phyloP scores from a whole-genome alignment of 2,888 invertebrate species.

The Syritta pipiens region DNA sequence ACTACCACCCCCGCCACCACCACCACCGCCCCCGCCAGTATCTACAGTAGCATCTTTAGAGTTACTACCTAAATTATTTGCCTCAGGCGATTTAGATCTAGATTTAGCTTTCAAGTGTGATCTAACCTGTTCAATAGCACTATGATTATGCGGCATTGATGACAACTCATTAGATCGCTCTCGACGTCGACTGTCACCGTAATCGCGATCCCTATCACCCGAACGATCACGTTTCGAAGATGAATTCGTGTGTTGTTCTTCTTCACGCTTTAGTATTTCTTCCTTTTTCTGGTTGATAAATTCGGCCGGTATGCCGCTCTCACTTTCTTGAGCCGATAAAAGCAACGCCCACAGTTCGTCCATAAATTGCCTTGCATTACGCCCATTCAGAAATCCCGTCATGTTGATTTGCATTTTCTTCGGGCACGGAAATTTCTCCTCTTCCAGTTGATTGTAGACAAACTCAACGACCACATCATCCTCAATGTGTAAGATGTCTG shows the following conservation, averaged over 20 bases:
- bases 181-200: conserved; percentile 73
- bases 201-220: conserved; percentile 71
- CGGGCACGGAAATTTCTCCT: conserved; percentile 95
- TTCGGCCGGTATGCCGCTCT: conserved; percentile 96
- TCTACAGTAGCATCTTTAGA: conserved; percentile 54
- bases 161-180: conserved; percentile 70
- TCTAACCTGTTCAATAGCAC: conserved; percentile 73
- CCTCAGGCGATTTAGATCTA: conserved; percentile 77
- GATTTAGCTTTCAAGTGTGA: conserved; percentile 77
- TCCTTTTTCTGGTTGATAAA: conserved; percentile 98
- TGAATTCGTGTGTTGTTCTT: conserved; percentile 73
- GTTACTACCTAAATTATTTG: conserved; percentile 72
- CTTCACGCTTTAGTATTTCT: conserved; percentile 91
- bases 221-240: conserved; percentile 62
- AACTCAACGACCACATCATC: conserved; percentile 99
- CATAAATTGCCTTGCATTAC: conserved; percentile 98
- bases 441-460: conserved; percentile 98
- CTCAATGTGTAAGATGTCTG: conserved; percentile 97
- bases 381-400: conserved; percentile 98
- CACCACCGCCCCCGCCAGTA: conserved; percentile 48
- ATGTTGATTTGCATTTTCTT: conserved; percentile 99
- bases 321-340: conserved; percentile 96
- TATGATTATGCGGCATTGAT: conserved; percentile 56
- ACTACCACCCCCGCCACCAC: conserved; percentile 31
- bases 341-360: conserved; percentile 97